phyloP scores from a whole-genome alignment of 2,113 vertebrate species.

The Abramis brama region DNA sequence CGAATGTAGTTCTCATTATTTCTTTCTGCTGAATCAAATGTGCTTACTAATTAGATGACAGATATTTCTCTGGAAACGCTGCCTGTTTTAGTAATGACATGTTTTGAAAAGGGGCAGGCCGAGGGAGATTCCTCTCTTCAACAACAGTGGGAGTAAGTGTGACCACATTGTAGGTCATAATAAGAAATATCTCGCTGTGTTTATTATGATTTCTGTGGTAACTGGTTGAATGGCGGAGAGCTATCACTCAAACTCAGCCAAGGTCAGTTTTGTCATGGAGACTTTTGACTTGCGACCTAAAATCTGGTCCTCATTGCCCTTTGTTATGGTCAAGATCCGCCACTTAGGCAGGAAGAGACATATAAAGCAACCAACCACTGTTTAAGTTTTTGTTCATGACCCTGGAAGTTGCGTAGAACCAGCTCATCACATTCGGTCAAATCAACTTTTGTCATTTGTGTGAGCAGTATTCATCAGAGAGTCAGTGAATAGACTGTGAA shows the following conservation, averaged over 20 bases:
- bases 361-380: not conserved
- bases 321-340: not conserved
- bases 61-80: conserved; percentile 1
- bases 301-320: not conserved
- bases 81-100: conserved; percentile 6
- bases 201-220: conserved; percentile 29
- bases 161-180: not conserved
- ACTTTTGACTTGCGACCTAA: not conserved
- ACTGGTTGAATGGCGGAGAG: not conserved
- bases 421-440: not conserved
- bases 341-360: not conserved
- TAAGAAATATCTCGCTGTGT: not conserved
- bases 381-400: not conserved
- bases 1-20: not conserved
- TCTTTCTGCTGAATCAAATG: not conserved
- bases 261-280: not conserved
- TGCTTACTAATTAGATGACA: conserved; percentile 31
- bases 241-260: not conserved
- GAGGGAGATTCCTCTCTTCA: conserved; percentile 12
- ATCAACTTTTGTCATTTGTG: not conserved
- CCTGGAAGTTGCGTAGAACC: not conserved
- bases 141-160: not conserved
- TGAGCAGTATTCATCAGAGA: no score
- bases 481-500: no score
- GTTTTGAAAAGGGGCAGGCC: conserved; percentile 8